Base-by-base conservation (phyloP, 2,113 vertebrate species). In the Platichthys stellatus region DNA sequence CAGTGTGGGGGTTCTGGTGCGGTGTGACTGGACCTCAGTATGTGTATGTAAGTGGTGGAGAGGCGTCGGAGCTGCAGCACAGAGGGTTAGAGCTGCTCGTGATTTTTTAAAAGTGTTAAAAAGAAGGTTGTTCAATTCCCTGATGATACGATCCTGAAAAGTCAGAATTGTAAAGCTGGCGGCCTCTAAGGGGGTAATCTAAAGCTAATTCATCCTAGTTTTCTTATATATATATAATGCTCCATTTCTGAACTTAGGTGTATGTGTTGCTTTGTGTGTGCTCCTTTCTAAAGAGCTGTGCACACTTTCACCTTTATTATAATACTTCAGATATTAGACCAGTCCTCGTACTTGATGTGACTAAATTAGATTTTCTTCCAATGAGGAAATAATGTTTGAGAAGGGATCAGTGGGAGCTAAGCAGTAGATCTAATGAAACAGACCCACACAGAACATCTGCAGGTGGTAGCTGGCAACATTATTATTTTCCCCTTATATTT, bases 11-110 rank as follows among this genome's bases (percentile, higher is more conserved):
- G 82, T 85, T 82, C 67, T 40, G 74, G 82, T 69, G 77, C 75
- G 69, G 51, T 56, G 54, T 24, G 72, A 80, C 83, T 61, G 85
- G 83, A 86, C 88, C 23, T 57, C 69, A 72, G 66, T 78, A 2
- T 69, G 77, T 82, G 4, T 47, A 0, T 72, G 80, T 3, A 78
- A 72, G 85, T 84, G 85, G 80, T 59, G 78, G 86, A 21, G 89
- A 87, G 86, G 86, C 83, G 83, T 86, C 15, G 73, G 78, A 74
- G 85, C 76, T 65, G 70, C 82, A 15, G 76, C 66, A 61, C 87
- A 78, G 76, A 74, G 38, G 85, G 72, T 82, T 63, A 38, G 75
- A 79, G 68, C 83, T 65, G 58, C 0, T 21, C 69, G 81, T 88
- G 83, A 86, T 10, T 59, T 53, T 75, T 62, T 35, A 58, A 47